Evolutionary conservation across 2,888 invertebrate species (phyloP), one percentile per base, ranked within the genome.

Genomic region (Thymelicus sylvestris): DNA sequence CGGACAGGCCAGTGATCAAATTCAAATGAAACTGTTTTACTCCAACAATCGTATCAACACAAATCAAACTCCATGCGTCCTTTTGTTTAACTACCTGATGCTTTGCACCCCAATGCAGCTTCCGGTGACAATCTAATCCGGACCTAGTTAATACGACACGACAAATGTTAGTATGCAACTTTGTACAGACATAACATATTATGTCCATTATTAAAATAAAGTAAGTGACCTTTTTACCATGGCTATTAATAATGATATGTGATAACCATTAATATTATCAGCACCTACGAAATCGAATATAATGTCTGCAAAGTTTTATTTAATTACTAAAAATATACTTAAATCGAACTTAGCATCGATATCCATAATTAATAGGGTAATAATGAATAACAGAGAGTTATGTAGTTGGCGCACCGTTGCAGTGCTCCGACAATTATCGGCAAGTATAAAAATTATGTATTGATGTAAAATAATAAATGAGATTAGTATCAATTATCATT

Each of bases 1-100:
- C 87, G 83, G 87, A 88, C 92, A 90, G 91, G 84, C 90, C 84
- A 92, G 83, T 92, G 92, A 88, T 91, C 92, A 92, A 90, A 91
- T 92, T 90, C 90, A 91, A 93, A 92, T 91, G 91, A 86, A 89
- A 90, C 88, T 89, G 89, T 87, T 87, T 70, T 86, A 89, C 80
- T 82, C 85, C 84, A 78, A 92, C 92, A 92, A 92, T 92, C 90
- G 84, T 92, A 92, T 92, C 92, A 86, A 85, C 88, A 85, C 88
- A 88, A 87, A 91, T 91, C 92, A 90, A 90, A 87, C 86, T 85
- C 86, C 83, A 82, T 80, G 79, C 83, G 83, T 75, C 67, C 76
- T 65, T 76, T 86, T 87, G 84, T 84, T 82, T 79, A 81, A 79
- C 79, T 80, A 81, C 80, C 79, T 82, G 83, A 81, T 81, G 82